Base-by-base conservation (phyloP, 2,797 vertebrate genomes). In the Acrossocheilus wenchowensis region DNA sequence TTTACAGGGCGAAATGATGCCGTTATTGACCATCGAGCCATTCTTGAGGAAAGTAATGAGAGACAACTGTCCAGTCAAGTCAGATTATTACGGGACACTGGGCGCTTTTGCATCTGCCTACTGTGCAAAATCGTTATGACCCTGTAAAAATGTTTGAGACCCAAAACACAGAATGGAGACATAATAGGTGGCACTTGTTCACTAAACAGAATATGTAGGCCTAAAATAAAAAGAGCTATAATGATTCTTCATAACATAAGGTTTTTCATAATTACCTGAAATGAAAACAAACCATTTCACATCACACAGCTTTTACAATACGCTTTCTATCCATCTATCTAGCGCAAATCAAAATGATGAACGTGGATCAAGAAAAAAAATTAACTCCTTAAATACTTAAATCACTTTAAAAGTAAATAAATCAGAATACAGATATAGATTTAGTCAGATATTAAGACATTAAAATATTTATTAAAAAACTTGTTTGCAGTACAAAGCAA, bases 1-100 rank as follows among this genome's bases (percentile, higher is more conserved):
- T 82, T 57, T 54, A 39, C n/a, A 26, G 68, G 68, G 36, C 57
- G 57, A 50, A 68, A 41, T 45, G 6, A 30, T 34, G 66, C 86
- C 7, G 57, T 52, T 87, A 79, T 84, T 72, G 68, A 82, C 68
- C 23, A 17, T 26, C 3, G 36, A 75, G 26, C 12, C 82, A 84
- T 71, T 81, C 39, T 84, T 10, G 19, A 36, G 43, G 82, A 45
- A 39, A 64, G 41, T 23, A 73, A 82, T 72, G 81, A 43, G 68
- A 82, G 23, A 72, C 71, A 72, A 71, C 64, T n/a, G 41, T 21
- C 80, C 64, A 69, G 64, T 48, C 41, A 81, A 54, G 45, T 39
- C 64, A 23, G 17, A 81, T 81, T 48, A 48, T 81, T 48, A 81
- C 10, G 17, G 60, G 60, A 81, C 78, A 11, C 39, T 80, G 60